These are phyloP conservation scores for Panzeria rudis DNA, from an alignment of 2,888 invertebrate genomes.

Conservation along the genomic window DNA sequence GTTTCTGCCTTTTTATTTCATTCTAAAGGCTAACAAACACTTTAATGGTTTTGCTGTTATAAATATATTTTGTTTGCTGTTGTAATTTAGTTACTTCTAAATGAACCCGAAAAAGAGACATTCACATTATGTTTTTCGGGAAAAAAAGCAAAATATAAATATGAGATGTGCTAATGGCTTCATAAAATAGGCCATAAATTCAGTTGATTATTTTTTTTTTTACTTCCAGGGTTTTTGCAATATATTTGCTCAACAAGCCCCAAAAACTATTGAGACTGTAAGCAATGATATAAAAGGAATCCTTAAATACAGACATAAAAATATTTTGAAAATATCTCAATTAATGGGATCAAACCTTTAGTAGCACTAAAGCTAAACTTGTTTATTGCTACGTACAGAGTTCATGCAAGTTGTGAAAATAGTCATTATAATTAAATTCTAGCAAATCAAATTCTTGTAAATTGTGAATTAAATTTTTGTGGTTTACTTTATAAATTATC, in stretches of 20 bases:
- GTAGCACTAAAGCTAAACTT: neutral
- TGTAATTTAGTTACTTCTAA: conserved; percentile 46
- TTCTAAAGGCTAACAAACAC: neutral
- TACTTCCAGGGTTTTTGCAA: neutral
- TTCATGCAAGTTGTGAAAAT: neutral
- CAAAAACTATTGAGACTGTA: neutral
- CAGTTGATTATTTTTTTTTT: conserved; percentile 11
- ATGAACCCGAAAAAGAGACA: conserved; percentile 18
- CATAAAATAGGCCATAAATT: conserved; percentile 56
- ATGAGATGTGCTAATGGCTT: conserved; percentile 65
- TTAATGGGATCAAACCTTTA: neutral
- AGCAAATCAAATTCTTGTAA: neutral
- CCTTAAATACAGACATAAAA: conserved; percentile 21
- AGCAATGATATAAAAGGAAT: neutral
- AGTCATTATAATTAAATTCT: conserved; percentile 7
- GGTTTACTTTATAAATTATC: neutral
- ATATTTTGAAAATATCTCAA: neutral
- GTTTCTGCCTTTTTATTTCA: conserved; percentile 11
- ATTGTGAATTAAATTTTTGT: neutral
- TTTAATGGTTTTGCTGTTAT: conserved; percentile 20
- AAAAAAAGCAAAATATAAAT: conserved; percentile 29
- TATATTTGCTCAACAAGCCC: conserved; percentile 1
- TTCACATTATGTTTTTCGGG: neutral
- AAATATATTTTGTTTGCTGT: conserved; percentile 21
- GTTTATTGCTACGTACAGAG: neutral